Conservation (phyloP, 2,888 invertebrate species). For the Leptopterna dolabrata region DNA sequence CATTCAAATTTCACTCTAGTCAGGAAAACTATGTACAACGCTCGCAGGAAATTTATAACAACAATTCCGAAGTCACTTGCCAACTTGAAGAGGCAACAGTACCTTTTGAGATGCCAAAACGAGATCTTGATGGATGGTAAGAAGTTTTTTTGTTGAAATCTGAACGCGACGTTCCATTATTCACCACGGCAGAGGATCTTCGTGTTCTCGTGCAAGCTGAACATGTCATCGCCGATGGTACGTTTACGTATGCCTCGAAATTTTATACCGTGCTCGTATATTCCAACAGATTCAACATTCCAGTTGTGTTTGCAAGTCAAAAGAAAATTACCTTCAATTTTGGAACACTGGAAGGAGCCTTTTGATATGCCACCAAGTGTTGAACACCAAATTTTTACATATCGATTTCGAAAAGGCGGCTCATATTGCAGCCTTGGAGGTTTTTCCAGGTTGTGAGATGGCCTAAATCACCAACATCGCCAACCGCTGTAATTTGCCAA, state of each 20-base stretch:
- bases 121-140: not conserved
- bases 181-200: not conserved
- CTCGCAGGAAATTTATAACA: not conserved
- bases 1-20: not conserved
- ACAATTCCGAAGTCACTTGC: not conserved
- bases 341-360: not conserved
- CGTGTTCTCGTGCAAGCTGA: not conserved
- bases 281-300: not conserved
- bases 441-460: not conserved
- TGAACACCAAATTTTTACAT: not conserved
- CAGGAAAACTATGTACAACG: not conserved
- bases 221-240: not conserved
- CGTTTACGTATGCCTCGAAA: not conserved
- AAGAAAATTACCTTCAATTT: not conserved
- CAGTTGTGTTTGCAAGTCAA: not conserved
- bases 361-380: not conserved
- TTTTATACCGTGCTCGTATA: not conserved
- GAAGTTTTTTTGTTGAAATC: not conserved
- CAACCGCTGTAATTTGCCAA: no score
- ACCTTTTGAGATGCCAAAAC: not conserved
- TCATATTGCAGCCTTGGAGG: slow-evolving; percentile 28
- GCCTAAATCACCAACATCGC: not conserved
- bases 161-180: not conserved
- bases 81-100: not conserved
- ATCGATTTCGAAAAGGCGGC: not conserved